Percentiles rank a stretch among this genome's conserved stretches.
Conservation (phyloP, 1,140 invertebrate genomes). For the Sitophilus oryzae region DNA sequence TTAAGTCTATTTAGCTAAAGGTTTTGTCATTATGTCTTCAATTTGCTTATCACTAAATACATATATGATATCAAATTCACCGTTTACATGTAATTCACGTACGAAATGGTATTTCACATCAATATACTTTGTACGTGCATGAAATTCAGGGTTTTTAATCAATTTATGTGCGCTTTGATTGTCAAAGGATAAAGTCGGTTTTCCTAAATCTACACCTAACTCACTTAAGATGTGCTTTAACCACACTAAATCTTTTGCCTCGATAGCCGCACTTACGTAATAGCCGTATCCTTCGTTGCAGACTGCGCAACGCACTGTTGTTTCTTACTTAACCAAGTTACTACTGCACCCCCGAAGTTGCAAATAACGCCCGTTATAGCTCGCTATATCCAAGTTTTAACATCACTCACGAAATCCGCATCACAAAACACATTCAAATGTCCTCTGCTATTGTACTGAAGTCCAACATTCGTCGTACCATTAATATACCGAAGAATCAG, state of each 20-base stretch:
- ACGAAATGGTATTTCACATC: conserved; percentile 26
- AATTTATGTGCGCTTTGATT: not conserved
- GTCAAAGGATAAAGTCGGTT: not conserved
- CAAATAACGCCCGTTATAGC: not conserved
- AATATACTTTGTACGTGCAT: conserved; percentile 39
- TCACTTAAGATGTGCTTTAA: not conserved
- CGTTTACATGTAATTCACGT: not conserved
- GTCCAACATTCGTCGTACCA: no score
- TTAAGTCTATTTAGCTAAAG: no score
- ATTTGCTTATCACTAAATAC: no score
- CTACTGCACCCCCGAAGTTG: no score
- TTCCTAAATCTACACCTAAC: not conserved
- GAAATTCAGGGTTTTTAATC: conserved; percentile 21
- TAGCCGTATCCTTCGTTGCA: not conserved
- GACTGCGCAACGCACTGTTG: not conserved
- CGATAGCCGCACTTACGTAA: not conserved
- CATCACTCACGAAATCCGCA: no score
- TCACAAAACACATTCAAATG: no score
- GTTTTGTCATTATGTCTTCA: no score
- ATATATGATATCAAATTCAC: no score
- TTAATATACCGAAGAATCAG: no score
- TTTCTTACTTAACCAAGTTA: no score
- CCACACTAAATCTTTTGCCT: not conserved
- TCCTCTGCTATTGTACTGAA: no score
- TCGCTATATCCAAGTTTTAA: no score